Evolutionary conservation across 2,888 invertebrate genomes (phyloP).

Genomic region (Herminia tarsipennalis): DNA sequence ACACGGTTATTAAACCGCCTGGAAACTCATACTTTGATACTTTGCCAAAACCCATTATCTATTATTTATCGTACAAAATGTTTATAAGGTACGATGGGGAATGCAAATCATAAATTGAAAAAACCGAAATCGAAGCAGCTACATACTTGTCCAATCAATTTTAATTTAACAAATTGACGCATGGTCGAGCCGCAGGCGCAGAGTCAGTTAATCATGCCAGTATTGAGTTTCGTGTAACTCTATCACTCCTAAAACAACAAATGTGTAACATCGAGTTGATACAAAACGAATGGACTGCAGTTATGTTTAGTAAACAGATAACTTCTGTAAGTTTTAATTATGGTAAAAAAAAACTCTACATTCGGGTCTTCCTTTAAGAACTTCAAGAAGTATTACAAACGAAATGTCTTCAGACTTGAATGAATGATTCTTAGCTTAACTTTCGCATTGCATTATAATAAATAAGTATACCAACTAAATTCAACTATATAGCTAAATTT

Average conservation of each 20-base stretch:
- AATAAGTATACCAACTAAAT: too few relatives aligned
- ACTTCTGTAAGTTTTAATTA: too few relatives aligned
- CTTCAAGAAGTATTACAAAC: too few relatives aligned
- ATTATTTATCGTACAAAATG: constrained; percentile 32
- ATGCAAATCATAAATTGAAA: constrained; percentile 18
- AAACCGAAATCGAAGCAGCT: constrained; percentile 24
- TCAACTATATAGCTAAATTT: too few relatives aligned
- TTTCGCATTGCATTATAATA: too few relatives aligned
- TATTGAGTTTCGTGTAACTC: constrained; percentile 41
- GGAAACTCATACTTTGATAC: constrained; percentile 42
- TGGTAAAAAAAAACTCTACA: too few relatives aligned
- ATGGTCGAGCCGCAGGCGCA: constrained; percentile 21
- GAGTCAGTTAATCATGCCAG: constrained; percentile 37
- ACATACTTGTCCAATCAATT: constrained; percentile 47
- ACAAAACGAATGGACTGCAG: constrained; percentile 11
- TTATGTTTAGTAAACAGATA: constrained; percentile 2
- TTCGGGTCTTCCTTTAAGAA: too few relatives aligned
- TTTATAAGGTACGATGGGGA: constrained; percentile 11
- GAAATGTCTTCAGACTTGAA: too few relatives aligned
- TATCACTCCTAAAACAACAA: constrained; percentile 25
- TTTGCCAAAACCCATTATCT: constrained; percentile 48
- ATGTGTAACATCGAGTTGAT: constrained; percentile 4
- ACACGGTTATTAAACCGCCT: constrained; percentile 40
- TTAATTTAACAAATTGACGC: constrained; percentile 53
- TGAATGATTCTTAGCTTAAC: too few relatives aligned